Conservation (phyloP, 2,888 invertebrate genomes). For the Dasysyrphus tricinctus region DNA sequence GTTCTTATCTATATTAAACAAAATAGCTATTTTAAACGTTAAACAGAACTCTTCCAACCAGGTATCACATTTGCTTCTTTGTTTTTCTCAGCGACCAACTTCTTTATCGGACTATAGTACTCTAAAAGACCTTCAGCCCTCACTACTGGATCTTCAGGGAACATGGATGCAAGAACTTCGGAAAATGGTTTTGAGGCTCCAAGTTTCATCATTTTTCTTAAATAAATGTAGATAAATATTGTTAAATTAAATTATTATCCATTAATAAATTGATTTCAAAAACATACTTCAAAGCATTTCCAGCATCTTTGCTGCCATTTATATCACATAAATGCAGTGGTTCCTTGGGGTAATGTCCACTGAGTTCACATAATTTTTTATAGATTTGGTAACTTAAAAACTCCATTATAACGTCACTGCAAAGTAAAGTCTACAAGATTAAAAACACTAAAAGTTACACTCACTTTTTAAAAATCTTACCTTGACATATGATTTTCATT, state of each 20-base stretch:
- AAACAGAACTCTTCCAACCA: constrained; percentile 22
- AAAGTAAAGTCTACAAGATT: background rate
- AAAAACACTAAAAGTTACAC: background rate
- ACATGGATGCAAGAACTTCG: constrained; percentile 84
- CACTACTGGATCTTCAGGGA: constrained; percentile 89
- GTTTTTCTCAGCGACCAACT: constrained; percentile 14
- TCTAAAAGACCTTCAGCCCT: constrained; percentile 89
- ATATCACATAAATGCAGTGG: constrained; percentile 89
- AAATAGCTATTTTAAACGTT: no score
- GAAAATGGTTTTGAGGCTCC: constrained; percentile 90
- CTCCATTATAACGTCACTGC: constrained; percentile 88
- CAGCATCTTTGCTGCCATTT: constrained; percentile 90
- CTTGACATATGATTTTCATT: constrained; percentile 4
- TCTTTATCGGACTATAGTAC: constrained; percentile 90
- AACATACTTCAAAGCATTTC: constrained; percentile 85
- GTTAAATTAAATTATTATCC: background rate
- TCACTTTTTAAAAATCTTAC: background rate
- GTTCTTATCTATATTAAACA: no score
- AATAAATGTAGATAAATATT: background rate
- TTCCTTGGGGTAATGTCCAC: constrained; percentile 20
- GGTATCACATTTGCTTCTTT: background rate
- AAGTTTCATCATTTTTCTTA: constrained; percentile 39
- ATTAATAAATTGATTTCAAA: background rate
- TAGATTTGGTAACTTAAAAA: constrained; percentile 34
- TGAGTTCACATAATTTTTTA: constrained; percentile 24